phyloP scores from a whole-genome alignment of 2,888 invertebrate genomes.

The Muschampia plurimacula region DNA sequence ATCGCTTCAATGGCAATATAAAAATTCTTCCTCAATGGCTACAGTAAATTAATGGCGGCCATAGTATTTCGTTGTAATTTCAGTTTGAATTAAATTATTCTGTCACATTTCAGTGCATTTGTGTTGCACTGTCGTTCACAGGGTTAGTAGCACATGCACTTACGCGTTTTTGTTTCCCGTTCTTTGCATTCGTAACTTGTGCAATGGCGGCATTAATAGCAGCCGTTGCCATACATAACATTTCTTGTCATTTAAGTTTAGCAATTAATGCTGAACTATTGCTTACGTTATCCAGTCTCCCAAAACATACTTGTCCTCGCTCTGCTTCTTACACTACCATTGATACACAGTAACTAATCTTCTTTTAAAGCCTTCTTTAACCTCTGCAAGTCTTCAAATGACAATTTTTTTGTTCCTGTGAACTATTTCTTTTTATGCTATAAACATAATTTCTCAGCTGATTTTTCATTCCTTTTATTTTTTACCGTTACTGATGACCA shows the following conservation, averaged over 20 bases:
- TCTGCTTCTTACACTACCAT: background rate
- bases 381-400: background rate
- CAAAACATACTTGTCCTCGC: background rate
- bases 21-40: constrained; percentile 20
- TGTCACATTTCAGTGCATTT: constrained; percentile 21
- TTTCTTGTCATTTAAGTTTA: constrained; percentile 3
- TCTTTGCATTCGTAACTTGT: constrained; percentile 44
- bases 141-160: constrained; percentile 51
- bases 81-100: constrained; percentile 28
- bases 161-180: constrained; percentile 34
- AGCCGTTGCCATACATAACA: constrained; percentile 15
- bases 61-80: constrained; percentile 23
- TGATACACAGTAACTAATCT: background rate
- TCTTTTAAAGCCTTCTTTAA: background rate
- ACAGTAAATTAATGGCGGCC: constrained; percentile 13
- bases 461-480: constrained; percentile 17
- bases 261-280: background rate
- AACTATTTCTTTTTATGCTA: background rate
- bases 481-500: constrained; percentile 28
- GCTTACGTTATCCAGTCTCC: too few species aligned
- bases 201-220: constrained; percentile 43
- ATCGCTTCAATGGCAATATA: constrained; percentile 29
- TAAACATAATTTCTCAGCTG: background rate
- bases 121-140: constrained; percentile 47
- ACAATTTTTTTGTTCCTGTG: background rate